Conservation (phyloP, 2,113 vertebrate genomes). For the Neotoma lepida region DNA sequence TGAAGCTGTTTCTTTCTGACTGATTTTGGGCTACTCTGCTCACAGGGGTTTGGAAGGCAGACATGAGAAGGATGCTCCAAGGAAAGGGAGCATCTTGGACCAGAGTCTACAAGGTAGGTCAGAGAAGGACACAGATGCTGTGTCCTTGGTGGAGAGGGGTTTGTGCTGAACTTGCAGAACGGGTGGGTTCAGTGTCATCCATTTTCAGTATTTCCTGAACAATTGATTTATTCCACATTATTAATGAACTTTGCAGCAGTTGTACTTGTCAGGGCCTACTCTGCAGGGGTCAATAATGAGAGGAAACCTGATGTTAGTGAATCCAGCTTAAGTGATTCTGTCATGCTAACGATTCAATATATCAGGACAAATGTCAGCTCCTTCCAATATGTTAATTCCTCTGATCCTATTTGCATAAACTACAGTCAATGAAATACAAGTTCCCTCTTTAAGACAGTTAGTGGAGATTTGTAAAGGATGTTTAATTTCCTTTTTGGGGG, state of each 20-base stretch:
- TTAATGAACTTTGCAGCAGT: conserved; percentile 99
- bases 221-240: conserved; percentile 99
- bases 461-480: conserved; percentile 78
- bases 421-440: conserved; percentile 88
- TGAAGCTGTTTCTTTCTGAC: not conserved
- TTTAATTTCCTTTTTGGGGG: conserved; percentile 71
- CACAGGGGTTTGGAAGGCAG: not conserved
- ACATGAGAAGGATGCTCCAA: not conserved
- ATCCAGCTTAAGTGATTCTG: conserved; percentile 97
- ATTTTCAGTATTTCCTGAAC: conserved; percentile 89
- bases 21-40: not conserved
- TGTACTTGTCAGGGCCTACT: conserved; percentile 94
- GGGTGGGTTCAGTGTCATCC: conserved; percentile 84
- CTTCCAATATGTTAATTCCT: conserved; percentile 96
- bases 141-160: conserved; percentile 85
- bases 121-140: conserved; percentile 77
- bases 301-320: conserved; percentile 97
- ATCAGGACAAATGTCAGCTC: conserved; percentile 95
- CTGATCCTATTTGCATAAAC: conserved; percentile 92
- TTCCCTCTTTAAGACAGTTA: conserved; percentile 78
- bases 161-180: conserved; percentile 88
- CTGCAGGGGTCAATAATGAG: conserved; percentile 95
- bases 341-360: conserved; percentile 95
- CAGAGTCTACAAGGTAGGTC: conserved; percentile 62
- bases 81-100: not conserved